These are phyloP conservation scores for Empis stercorea DNA, from an alignment of 2,888 invertebrate genomes.

Conservation along the genomic window DNA sequence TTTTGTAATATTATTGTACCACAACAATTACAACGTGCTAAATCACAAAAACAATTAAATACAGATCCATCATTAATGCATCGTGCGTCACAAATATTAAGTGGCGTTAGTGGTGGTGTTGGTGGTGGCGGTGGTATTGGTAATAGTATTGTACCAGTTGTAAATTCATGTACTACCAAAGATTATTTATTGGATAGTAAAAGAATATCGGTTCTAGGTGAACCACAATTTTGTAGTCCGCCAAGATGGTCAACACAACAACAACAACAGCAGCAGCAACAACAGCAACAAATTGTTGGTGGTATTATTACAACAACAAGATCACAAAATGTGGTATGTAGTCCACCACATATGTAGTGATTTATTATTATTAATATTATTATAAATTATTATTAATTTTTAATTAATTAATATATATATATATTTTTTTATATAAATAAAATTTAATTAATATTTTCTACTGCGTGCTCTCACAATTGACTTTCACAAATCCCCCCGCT, in stretches of 20 bases:
- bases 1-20: slow-evolving; percentile 32
- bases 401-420: background rate
- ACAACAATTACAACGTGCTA: slow-evolving; percentile 53
- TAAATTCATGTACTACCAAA: slow-evolving; percentile 27
- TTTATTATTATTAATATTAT: slow-evolving; percentile 4
- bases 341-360: slow-evolving; percentile 36
- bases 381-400: background rate
- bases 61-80: slow-evolving; percentile 57
- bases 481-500: too few species aligned
- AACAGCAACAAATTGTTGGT: slow-evolving; percentile 14
- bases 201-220: slow-evolving; percentile 35
- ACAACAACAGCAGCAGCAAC: too few species aligned
- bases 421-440: background rate
- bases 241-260: slow-evolving; percentile 31
- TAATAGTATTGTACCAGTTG: slow-evolving; percentile 19
- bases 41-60: slow-evolving; percentile 72
- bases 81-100: slow-evolving; percentile 42
- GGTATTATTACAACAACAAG: slow-evolving; percentile 16
- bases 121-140: slow-evolving; percentile 13
- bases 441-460: background rate
- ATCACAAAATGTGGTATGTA: slow-evolving; percentile 32
- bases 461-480: too few species aligned
- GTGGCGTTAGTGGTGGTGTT: slow-evolving; percentile 23
- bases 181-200: slow-evolving; percentile 35
- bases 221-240: slow-evolving; percentile 36